These are phyloP conservation scores for Tympanuchus pallidicinctus DNA, from an alignment of 2,113 vertebrate genomes.

Conservation along the genomic window DNA sequence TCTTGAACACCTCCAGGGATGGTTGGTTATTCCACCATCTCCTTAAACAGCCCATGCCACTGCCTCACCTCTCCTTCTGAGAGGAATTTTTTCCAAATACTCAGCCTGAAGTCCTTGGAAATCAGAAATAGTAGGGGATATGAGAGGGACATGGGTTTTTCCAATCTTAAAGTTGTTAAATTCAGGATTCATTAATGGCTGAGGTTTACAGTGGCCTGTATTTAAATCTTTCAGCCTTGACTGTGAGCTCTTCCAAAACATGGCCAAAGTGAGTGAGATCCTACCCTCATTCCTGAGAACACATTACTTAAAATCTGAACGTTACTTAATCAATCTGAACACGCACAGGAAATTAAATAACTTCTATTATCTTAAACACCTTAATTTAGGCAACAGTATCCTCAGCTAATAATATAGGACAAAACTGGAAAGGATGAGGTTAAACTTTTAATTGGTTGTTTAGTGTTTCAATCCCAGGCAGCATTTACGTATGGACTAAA, in stretches of 20 bases:
- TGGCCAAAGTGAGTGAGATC: neutral
- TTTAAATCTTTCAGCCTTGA: neutral
- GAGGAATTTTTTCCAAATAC: too few relatives aligned
- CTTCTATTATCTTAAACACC: neutral
- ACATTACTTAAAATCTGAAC: neutral
- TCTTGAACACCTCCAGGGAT: too few relatives aligned
- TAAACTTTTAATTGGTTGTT: constrained; percentile 61
- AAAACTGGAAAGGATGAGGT: constrained; percentile 25
- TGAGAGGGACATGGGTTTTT: neutral
- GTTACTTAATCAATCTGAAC: neutral
- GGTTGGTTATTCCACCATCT: too few relatives aligned
- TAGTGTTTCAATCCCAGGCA: constrained; percentile 34
- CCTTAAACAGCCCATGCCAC: too few relatives aligned
- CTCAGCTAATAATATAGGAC: neutral
- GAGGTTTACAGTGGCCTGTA: neutral
- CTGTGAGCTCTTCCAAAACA: neutral
- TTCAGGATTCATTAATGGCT: neutral
- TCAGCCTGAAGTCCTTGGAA: neutral
- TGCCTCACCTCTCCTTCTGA: too few relatives aligned
- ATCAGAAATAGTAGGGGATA: neutral
- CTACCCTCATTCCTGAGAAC: neutral
- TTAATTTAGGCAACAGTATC: neutral
- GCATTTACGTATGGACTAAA: constrained; percentile 20
- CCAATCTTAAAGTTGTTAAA: neutral
- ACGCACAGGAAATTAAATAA: neutral